Percentiles rank a stretch among this genome's conserved stretches.
Evolutionary conservation across 2,797 vertebrate species (phyloP).

Genomic region (Propithecus deckenii): DNA sequence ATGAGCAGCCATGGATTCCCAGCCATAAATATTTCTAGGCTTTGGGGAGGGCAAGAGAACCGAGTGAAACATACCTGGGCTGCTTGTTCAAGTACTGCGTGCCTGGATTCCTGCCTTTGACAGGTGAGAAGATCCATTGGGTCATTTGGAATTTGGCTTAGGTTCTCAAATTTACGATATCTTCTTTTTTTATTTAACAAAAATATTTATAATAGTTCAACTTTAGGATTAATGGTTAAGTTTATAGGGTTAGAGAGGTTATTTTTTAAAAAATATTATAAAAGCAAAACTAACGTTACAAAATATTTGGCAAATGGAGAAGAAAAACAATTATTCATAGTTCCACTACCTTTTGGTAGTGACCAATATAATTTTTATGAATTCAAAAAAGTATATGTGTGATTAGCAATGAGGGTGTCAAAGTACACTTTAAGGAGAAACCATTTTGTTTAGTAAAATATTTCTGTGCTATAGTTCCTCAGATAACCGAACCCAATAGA

Average conservation of each 20-base stretch:
- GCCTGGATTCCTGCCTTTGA: background rate
- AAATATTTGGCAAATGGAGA: background rate
- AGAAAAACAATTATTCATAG: background rate
- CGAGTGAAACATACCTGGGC: background rate
- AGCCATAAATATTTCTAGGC: background rate
- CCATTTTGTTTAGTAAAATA: background rate
- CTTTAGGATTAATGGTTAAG: background rate
- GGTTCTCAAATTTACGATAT: background rate
- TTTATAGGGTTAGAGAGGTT: background rate
- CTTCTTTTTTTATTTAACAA: background rate
- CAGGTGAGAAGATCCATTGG: background rate
- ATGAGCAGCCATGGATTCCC: background rate
- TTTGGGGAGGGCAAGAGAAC: background rate
- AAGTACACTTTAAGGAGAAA: background rate
- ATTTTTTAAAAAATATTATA: background rate
- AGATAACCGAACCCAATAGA: background rate
- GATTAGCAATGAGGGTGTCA: background rate
- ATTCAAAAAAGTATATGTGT: background rate
- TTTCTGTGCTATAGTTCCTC: background rate
- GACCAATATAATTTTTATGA: conserved; percentile 8
- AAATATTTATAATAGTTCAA: background rate
- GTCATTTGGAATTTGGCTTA: background rate
- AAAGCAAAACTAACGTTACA: conserved; percentile 14
- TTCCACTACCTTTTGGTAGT: background rate
- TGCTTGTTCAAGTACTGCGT: background rate